These are phyloP conservation scores for Ennomos quercinarius DNA, from an alignment of 2,888 invertebrate species.

Conservation along the genomic window DNA sequence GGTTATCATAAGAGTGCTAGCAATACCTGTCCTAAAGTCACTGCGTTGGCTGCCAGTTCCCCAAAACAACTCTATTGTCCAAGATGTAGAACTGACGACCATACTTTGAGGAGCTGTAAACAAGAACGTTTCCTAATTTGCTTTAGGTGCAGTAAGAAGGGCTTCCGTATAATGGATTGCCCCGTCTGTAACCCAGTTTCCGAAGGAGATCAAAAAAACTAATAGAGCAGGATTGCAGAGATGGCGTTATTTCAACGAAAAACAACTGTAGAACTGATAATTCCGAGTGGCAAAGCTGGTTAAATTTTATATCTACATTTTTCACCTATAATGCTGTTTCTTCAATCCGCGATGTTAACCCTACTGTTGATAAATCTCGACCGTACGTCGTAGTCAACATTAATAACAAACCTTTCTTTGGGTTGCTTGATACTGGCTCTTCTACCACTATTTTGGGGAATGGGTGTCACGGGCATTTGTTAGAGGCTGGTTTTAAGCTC, in stretches of 20 bases:
- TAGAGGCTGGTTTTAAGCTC: neutral
- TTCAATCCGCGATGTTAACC: neutral
- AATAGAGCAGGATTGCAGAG: neutral
- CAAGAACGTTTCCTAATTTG: neutral
- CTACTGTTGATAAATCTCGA: neutral
- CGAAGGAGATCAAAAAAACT: neutral
- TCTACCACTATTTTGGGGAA: neutral
- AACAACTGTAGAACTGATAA: too few relatives aligned
- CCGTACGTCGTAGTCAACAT: neutral
- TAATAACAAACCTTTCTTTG: neutral
- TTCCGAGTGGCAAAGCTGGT: neutral
- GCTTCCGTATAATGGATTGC: neutral
- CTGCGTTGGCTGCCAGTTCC: neutral
- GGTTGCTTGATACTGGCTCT: neutral
- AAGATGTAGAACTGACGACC: neutral
- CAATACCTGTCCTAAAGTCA: neutral
- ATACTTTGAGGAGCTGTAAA: neutral
- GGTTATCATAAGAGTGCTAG: too few relatives aligned
- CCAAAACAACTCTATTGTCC: neutral
- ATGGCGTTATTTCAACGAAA: too few relatives aligned
- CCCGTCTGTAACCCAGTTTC: neutral
- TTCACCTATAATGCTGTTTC: neutral
- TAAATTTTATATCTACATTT: neutral
- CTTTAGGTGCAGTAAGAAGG: neutral
- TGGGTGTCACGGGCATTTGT: neutral